phyloP scores from a whole-genome alignment of 2,797 vertebrate species.

The Trachops cirrhosus region DNA sequence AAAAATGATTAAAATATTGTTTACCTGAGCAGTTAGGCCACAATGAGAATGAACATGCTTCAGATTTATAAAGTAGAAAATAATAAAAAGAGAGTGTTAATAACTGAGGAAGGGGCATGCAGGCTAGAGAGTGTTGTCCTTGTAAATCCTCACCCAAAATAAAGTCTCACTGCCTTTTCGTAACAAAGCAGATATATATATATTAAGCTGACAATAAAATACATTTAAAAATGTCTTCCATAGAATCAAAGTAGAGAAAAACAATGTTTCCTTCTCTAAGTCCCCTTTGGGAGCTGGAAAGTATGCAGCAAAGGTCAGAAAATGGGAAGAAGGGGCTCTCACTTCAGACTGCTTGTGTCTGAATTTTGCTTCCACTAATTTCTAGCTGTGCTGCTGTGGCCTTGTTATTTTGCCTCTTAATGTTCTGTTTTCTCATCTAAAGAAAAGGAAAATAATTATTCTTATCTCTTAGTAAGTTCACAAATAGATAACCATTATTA shows the following conservation, averaged over 20 bases:
- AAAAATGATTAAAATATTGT: neutral
- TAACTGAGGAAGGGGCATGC: neutral
- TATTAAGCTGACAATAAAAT: neutral
- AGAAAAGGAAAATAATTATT: neutral
- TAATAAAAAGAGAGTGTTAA: neutral
- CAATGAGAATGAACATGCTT: constrained; percentile 30
- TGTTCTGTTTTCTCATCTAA: neutral
- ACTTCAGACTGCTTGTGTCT: neutral
- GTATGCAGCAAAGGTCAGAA: neutral
- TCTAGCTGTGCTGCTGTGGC: neutral
- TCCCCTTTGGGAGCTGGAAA: neutral
- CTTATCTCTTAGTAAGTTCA: neutral
- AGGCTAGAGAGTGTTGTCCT: neutral
- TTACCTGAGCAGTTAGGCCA: neutral
- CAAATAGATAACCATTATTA: neutral
- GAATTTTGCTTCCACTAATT: neutral
- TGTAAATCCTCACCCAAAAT: neutral
- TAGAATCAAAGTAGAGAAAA: neutral
- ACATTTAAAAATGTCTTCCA: neutral
- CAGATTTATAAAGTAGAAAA: neutral
- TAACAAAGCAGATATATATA: neutral
- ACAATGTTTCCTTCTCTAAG: neutral
- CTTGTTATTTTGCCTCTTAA: neutral
- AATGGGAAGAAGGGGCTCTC: neutral
- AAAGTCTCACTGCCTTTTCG: neutral